These are phyloP conservation scores for Drosophila rufa DNA, from an alignment of 1,140 invertebrate genomes.

Conservation along the genomic window DNA sequence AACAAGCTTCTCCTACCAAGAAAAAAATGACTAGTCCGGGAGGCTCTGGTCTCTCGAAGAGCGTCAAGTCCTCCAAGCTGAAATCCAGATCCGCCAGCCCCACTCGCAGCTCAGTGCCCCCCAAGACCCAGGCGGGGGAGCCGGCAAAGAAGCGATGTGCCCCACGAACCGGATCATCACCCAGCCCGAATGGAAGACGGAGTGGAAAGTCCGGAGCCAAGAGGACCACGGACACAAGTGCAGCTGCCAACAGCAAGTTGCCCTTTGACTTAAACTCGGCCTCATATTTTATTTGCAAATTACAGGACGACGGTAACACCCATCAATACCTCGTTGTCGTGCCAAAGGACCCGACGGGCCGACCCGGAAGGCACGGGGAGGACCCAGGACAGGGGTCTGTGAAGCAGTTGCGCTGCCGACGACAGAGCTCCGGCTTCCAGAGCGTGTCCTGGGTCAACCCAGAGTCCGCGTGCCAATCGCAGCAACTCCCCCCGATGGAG, in stretches of 20 bases:
- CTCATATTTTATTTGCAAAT: slow-evolving; percentile 46
- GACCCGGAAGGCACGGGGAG: neutral
- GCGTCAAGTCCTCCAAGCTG: neutral
- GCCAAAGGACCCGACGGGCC: slow-evolving; percentile 11
- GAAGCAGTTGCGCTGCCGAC: slow-evolving; percentile 29
- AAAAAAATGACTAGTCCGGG: neutral
- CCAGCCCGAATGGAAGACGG: neutral
- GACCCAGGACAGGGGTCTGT: slow-evolving; percentile 27
- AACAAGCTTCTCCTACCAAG: neutral
- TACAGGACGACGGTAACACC: slow-evolving; percentile 37
- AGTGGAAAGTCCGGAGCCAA: neutral
- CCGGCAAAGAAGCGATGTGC: neutral
- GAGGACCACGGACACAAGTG: slow-evolving; percentile 2
- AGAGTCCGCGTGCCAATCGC: neutral
- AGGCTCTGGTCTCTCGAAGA: neutral
- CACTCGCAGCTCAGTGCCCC: neutral
- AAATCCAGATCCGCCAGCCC: slow-evolving; percentile 10
- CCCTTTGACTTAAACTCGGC: slow-evolving; percentile 30
- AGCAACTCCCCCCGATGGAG: neutral
- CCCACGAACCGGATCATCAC: neutral
- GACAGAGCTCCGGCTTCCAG: slow-evolving; percentile 46
- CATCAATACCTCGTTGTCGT: slow-evolving; percentile 25
- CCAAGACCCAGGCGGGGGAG: neutral
- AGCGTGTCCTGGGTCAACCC: slow-evolving; percentile 26
- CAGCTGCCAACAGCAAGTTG: slow-evolving; percentile 39